These are phyloP conservation scores for Priocnemis perturbator DNA, from an alignment of 2,888 invertebrate species.

Conservation along the genomic window DNA sequence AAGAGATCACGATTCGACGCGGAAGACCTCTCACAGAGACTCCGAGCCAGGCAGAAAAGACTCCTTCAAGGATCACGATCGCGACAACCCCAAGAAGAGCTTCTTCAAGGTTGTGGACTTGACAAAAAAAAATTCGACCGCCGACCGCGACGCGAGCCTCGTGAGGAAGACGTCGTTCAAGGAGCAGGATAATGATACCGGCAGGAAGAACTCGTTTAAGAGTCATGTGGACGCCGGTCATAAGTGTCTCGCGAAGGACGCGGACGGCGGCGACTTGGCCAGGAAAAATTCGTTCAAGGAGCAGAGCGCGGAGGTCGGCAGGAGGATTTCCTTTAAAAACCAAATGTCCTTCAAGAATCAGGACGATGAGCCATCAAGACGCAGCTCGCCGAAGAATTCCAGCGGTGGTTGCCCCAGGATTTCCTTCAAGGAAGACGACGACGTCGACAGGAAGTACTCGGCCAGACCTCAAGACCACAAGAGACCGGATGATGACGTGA, in stretches of 20 bases:
- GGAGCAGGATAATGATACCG: conserved; percentile 32
- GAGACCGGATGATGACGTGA: conserved; percentile 26
- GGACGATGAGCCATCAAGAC: conserved; percentile 43
- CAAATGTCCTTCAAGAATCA: conserved; percentile 45
- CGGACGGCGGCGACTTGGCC: conserved; percentile 10
- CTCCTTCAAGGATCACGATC: conserved; percentile 45
- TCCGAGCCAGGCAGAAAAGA: conserved; percentile 15
- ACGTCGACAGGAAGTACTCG: conserved; percentile 41
- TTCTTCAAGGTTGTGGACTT: conserved; percentile 51
- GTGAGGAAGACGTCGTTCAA: conserved; percentile 38
- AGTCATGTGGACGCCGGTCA: conserved; percentile 28
- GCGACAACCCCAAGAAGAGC: conserved; percentile 50
- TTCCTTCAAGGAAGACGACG: conserved; percentile 49
- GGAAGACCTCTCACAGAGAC: conserved; percentile 46
- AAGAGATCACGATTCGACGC: conserved; percentile 50
- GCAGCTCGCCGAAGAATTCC: conserved; percentile 34
- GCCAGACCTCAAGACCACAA: conserved; percentile 16
- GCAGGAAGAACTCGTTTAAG: conserved; percentile 34
- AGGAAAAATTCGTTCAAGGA: conserved; percentile 36
- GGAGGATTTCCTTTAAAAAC: conserved; percentile 3
- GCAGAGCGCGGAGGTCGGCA: conserved; percentile 38
- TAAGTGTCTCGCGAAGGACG: conserved; percentile 40
- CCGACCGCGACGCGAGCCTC: conserved; percentile 35
- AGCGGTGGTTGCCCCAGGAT: conserved; percentile 46
- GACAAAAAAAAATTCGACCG: background rate